Evolutionary conservation across 2,797 vertebrate species (phyloP).

Genomic region (Sebastes nivosus): DNA sequence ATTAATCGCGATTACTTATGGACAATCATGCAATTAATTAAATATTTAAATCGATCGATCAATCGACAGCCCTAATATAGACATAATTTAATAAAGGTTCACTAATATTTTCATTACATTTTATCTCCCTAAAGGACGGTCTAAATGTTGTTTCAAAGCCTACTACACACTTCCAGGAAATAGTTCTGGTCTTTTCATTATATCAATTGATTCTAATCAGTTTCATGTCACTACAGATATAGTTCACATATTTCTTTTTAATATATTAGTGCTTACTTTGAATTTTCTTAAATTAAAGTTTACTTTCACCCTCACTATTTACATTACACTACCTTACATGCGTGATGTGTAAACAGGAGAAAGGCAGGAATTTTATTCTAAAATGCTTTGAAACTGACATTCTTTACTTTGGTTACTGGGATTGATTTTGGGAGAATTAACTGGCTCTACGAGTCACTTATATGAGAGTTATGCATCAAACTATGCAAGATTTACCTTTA

Average conservation of each 20-base stretch:
- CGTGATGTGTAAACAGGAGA: too few relatives aligned
- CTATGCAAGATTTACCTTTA: background rate
- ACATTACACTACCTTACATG: background rate
- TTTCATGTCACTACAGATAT: too few relatives aligned
- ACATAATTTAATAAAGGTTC: background rate
- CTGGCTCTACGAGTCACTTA: background rate
- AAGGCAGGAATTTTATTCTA: background rate
- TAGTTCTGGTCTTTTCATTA: background rate
- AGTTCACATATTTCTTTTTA: background rate
- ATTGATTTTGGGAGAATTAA: background rate
- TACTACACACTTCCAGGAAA: background rate
- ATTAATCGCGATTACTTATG: rapidly evolving
- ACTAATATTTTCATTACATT: background rate
- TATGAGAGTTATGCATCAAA: background rate
- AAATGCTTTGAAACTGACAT: background rate
- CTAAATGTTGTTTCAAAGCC: background rate
- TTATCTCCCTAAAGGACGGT: background rate
- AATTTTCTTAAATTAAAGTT: background rate
- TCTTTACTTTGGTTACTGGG: background rate
- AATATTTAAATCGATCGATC: too few relatives aligned
- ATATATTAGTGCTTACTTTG: background rate
- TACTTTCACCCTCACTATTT: background rate
- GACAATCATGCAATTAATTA: too few relatives aligned
- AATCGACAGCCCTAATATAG: too few relatives aligned
- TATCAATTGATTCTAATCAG: background rate